Evolutionary conservation across 2,888 invertebrate species (phyloP).

Genomic region (Eilema griseolum): DNA sequence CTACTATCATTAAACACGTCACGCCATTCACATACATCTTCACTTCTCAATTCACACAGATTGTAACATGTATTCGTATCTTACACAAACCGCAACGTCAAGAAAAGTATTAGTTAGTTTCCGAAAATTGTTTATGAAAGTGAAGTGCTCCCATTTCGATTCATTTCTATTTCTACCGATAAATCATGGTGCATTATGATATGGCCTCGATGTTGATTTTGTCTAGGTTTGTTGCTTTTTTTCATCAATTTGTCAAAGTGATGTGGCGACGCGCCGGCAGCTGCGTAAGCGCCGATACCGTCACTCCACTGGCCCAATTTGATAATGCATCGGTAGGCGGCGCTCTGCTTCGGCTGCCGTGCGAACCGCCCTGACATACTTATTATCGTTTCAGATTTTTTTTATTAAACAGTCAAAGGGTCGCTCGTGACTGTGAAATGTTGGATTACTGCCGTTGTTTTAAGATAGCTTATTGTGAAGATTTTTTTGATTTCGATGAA

Average conservation of each 20-base stretch:
- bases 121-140: conserved; percentile 35
- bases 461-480: conserved; percentile 71
- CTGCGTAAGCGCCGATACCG: conserved; percentile 26
- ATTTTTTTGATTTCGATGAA: conserved; percentile 45
- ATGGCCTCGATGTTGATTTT: conserved; percentile 44
- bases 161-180: conserved; percentile 44
- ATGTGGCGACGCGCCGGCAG: conserved; percentile 54
- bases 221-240: conserved; percentile 51
- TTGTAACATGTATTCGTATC: background rate
- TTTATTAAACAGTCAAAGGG: conserved; percentile 72
- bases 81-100: background rate
- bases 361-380: conserved; percentile 82
- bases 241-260: conserved; percentile 71
- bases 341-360: conserved; percentile 53
- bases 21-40: background rate
- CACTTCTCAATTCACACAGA: background rate
- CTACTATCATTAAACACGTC: background rate
- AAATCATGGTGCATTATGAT: conserved; percentile 40
- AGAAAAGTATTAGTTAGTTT: conserved; percentile 16
- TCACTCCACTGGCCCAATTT: conserved; percentile 73
- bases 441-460: conserved; percentile 73
- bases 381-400: conserved; percentile 66
- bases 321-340: conserved; percentile 62
- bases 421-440: conserved; percentile 85
- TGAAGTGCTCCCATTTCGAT: conserved; percentile 41